Conservation (phyloP, 2,113 vertebrate genomes). For the Zapus hudsonius region DNA sequence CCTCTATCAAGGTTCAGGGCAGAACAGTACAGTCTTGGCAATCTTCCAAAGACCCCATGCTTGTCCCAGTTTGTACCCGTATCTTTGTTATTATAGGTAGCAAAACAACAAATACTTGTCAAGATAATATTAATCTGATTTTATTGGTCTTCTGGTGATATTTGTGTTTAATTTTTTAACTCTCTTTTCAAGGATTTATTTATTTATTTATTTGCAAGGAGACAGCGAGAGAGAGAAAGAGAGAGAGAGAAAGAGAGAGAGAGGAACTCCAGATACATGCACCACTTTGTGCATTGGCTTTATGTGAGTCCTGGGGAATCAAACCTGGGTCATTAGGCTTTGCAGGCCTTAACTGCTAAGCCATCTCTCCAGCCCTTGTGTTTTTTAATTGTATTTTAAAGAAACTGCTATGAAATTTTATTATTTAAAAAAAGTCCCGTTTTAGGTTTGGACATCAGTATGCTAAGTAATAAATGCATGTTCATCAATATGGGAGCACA, state of each 20-base stretch:
- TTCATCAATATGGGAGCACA: not conserved
- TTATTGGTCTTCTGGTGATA: not conserved
- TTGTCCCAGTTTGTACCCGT: not conserved
- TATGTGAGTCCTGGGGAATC: no score
- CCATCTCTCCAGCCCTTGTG: no score
- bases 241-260: no score
- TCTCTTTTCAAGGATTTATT: no score
- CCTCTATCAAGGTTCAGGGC: not conserved
- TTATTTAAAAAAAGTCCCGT: not conserved
- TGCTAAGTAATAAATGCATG: not conserved
- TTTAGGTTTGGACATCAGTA: constrained; percentile 14
- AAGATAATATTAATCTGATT: constrained; percentile 6
- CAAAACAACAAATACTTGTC: not conserved
- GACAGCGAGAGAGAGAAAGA: no score
- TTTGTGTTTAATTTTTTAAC: not conserved
- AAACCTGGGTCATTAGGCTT: no score
- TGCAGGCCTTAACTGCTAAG: no score
- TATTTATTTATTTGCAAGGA: no score
- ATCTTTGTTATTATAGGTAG: not conserved
- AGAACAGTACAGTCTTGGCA: not conserved
- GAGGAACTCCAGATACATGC: no score
- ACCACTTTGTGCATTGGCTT: no score
- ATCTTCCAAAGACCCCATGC: not conserved
- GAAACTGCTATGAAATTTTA: constrained; percentile 4
- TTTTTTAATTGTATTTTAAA: constrained; percentile 32